Evolutionary conservation across 2,797 vertebrate genomes (phyloP).

Genomic region (Acrocephalus scirpaceus): DNA sequence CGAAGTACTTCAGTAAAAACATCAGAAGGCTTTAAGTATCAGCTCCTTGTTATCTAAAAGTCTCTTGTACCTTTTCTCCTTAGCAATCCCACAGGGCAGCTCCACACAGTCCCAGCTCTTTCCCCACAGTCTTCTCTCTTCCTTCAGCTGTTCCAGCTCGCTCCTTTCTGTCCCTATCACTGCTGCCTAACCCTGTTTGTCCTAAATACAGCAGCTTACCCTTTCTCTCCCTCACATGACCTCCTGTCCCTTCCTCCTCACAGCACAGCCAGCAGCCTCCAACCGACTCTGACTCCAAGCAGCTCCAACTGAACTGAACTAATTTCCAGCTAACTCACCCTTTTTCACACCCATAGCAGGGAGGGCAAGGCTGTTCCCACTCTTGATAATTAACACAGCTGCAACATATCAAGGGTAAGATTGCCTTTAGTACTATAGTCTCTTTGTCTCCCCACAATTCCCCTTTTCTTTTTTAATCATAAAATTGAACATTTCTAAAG

Average conservation of each 20-base stretch:
- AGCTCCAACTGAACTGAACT: too few relatives aligned
- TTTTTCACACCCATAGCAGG: too few relatives aligned
- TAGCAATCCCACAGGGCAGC: neutral
- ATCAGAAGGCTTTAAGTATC: neutral
- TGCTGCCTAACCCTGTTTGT: neutral
- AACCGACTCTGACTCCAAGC: neutral
- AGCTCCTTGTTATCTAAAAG: neutral
- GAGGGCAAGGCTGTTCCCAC: too few relatives aligned
- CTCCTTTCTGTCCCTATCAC: neutral
- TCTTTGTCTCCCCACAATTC: too few relatives aligned
- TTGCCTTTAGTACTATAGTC: too few relatives aligned
- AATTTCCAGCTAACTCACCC: too few relatives aligned
- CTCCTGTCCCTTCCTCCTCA: neutral
- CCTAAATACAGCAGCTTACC: too few relatives aligned
- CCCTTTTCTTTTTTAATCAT: too few relatives aligned
- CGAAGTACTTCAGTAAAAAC: too few relatives aligned
- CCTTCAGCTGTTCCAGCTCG: neutral
- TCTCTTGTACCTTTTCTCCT: neutral
- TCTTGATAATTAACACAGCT: too few relatives aligned
- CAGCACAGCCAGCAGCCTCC: neutral
- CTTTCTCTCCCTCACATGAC: neutral
- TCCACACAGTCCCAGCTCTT: neutral
- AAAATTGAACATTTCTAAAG: too few relatives aligned
- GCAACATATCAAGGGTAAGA: too few relatives aligned
- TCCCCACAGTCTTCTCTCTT: neutral